Conservation (phyloP, 2,797 vertebrate species). For the Crenuchus spilurus region DNA sequence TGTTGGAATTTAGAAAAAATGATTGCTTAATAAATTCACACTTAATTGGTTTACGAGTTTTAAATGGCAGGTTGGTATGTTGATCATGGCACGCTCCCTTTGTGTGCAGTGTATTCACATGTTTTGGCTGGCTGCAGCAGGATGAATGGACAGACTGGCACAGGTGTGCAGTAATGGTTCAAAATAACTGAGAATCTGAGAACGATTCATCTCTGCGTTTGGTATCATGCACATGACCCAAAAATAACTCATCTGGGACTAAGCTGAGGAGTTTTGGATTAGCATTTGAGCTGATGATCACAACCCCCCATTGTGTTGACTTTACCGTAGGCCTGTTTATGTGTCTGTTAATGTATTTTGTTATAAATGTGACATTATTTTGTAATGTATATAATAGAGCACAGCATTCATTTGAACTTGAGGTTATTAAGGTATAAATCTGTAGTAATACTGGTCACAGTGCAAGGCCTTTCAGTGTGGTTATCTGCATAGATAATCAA, state of each 20-base stretch:
- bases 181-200: slow-evolving; percentile 44
- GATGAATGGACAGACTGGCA: slow-evolving; percentile 34
- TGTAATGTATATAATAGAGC: neutral
- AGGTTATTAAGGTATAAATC: neutral
- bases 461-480: neutral
- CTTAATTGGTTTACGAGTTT: too few species aligned
- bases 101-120: neutral
- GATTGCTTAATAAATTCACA: too few species aligned
- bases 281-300: neutral
- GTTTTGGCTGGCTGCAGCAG: slow-evolving; percentile 6
- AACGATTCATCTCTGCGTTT: slow-evolving; percentile 33
- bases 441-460: neutral
- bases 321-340: neutral
- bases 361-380: neutral
- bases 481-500: slow-evolving; percentile 2
- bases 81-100: neutral
- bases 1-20: too few species aligned
- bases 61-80: too few species aligned
- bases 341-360: neutral
- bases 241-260: slow-evolving; percentile 42
- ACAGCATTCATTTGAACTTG: neutral
- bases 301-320: neutral
- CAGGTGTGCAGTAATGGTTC: slow-evolving; percentile 49
- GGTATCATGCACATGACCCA: slow-evolving; percentile 32
- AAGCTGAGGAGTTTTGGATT: neutral